Evolutionary conservation across 2,888 invertebrate species (phyloP).

Genomic region (Standfussiana lucernea): DNA sequence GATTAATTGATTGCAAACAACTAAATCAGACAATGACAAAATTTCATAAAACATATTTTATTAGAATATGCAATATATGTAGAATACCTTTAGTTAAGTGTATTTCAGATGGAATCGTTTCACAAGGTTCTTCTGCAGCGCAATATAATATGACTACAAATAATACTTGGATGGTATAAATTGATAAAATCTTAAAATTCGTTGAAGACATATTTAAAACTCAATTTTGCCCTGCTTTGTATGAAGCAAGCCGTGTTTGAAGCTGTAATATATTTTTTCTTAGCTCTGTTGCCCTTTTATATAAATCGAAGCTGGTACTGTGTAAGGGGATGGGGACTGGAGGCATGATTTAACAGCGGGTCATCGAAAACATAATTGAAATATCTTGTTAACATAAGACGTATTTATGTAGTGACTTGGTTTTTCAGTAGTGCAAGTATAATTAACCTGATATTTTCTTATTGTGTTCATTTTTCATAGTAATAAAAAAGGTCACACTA

Average conservation of each 20-base stretch:
- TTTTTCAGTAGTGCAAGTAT: constrained; percentile 9
- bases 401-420: constrained; percentile 20
- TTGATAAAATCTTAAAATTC: constrained; percentile 55
- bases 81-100: constrained; percentile 94
- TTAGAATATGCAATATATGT: no score
- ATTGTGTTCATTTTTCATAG: neutral
- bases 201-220: constrained; percentile 61
- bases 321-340: constrained; percentile 58
- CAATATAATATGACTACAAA: constrained; percentile 65
- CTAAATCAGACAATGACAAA: neutral
- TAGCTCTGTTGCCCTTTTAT: constrained; percentile 56
- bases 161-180: constrained; percentile 64
- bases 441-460: constrained; percentile 1
- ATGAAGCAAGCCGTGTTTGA: constrained; percentile 31
- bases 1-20: neutral
- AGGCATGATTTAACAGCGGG: constrained; percentile 74
- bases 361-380: constrained; percentile 73
- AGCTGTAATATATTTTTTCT: constrained; percentile 50
- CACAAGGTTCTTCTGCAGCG: constrained; percentile 93
- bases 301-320: constrained; percentile 18
- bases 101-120: constrained; percentile 96
- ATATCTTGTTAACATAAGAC: constrained; percentile 69
- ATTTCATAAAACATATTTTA: neutral
- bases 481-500: neutral
- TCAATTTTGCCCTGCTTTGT: constrained; percentile 24